A percentile compares a stretch with the other conserved stretches of the same genome.
phyloP scores from a whole-genome alignment of 2,797 vertebrate species.

The Streptopelia turtur region DNA sequence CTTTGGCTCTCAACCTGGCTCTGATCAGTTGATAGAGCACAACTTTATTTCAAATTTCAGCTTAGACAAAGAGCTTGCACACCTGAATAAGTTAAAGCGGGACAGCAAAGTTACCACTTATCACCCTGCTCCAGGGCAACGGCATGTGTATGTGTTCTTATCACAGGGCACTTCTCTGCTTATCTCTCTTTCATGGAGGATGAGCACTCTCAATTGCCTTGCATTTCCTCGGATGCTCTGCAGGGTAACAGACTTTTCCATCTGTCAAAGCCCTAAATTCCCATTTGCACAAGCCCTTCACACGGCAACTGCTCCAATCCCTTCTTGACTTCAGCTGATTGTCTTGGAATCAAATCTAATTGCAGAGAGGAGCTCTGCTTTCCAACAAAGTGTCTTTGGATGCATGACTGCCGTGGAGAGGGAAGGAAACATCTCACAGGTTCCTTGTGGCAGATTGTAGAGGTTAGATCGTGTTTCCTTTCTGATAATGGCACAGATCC shows the following conservation, averaged over 20 bases:
- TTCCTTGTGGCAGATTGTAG: background rate
- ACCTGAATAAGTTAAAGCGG: background rate
- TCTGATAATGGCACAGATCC: background rate
- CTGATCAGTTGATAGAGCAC: conserved; percentile 5
- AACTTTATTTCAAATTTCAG: conserved; percentile 30
- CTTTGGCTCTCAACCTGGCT: background rate
- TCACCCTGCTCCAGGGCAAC: background rate
- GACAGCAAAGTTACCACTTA: background rate
- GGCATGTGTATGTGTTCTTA: background rate
- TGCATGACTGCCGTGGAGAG: background rate
- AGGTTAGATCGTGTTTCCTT: conserved; percentile 4
- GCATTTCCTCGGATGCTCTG: background rate
- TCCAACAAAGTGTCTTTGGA: background rate
- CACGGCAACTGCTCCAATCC: background rate
- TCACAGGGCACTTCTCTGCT: background rate
- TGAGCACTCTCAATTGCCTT: background rate
- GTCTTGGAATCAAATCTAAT: background rate
- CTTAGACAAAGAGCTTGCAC: conserved; percentile 23
- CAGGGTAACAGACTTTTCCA: background rate
- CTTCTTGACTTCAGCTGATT: background rate
- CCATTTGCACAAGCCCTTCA: background rate
- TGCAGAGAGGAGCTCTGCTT: background rate
- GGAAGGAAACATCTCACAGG: background rate
- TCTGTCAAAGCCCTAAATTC: background rate
- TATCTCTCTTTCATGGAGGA: background rate